Conservation (phyloP, 2,888 invertebrate species). For the Chloroclysta siterata region DNA sequence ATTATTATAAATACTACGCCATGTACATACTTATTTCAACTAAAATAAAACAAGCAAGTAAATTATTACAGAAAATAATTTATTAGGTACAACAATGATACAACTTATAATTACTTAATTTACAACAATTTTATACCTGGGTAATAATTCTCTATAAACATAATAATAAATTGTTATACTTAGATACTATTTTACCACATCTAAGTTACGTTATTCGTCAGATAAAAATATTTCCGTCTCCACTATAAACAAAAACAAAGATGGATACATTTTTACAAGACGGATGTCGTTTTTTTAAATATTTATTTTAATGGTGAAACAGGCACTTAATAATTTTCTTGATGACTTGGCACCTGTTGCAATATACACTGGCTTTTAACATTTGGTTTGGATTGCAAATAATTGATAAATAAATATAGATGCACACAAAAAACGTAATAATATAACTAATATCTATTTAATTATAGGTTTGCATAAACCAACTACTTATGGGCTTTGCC, state of each 20-base stretch:
- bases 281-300: no score
- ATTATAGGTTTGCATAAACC: slow-evolving; percentile 2
- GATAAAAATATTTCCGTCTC: no score
- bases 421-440: background rate
- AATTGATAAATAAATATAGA: background rate
- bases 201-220: no score
- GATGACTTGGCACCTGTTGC: background rate
- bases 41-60: slow-evolving; percentile 18
- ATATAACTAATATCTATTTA: background rate
- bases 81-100: slow-evolving; percentile 39
- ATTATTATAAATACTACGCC: background rate
- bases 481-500: slow-evolving; percentile 25
- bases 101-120: slow-evolving; percentile 31
- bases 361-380: background rate
- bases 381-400: slow-evolving; percentile 4
- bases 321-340: background rate
- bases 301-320: no score
- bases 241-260: no score
- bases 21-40: slow-evolving; percentile 1
- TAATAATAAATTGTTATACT: slow-evolving; percentile 1
- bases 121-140: slow-evolving; percentile 21
- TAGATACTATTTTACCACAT: no score
- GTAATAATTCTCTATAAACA: slow-evolving; percentile 15
- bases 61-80: slow-evolving; percentile 43
- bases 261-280: no score